Evolutionary conservation across 2,797 vertebrate genomes (phyloP), one percentile per base, ranked within the genome.

Genomic region (Neopelma chrysocephalum): DNA sequence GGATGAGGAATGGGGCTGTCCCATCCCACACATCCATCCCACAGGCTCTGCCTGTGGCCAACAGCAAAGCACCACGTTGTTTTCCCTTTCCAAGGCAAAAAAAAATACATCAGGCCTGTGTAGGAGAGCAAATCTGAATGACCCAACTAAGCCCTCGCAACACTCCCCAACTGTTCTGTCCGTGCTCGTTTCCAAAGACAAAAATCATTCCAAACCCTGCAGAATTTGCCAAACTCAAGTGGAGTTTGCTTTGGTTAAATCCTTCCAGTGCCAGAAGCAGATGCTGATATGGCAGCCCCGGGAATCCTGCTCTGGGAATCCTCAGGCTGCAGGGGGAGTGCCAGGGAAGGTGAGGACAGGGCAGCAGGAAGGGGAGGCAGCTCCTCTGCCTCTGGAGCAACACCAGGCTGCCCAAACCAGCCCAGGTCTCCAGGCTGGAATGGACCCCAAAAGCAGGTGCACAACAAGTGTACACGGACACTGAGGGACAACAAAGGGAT

Each of bases 351-450:
- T 3, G 48, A 26, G 25, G 6, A 27, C 9, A 4, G 48, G 6
- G 70, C 20, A 71, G 64, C 45, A n/a, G 42, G 36, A 36, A 31
- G 18, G 38, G 1, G 4, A 65, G 56, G 9, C 65, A 20, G 51
- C 43, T 57, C 50, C 53, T 43, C 31, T 0, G 1, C 12, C 19
- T 48, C 1, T 4, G 22, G 14, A 54, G 47, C 36, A 5, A 0
- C 2, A 1, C 27, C 54, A 12, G 62, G 77, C 50, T 69, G 47
- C 34, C 34, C 1, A 61, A 73, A 79, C 8, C 11, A 1, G 10
- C 1, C 21, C 32, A 2, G 11, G 36, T 6, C 38, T 65, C 72
- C 10, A 6, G 27, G 78, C 36, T 65, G 27, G 56, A 18, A 23
- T 11, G 18, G 43, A 12, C 34, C 23, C 26, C 27, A 75, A 83